Evolutionary conservation across 1,140 invertebrate genomes (phyloP), one percentile per base, ranked within the genome.

Genomic region (Catajapyx aquilonaris): DNA sequence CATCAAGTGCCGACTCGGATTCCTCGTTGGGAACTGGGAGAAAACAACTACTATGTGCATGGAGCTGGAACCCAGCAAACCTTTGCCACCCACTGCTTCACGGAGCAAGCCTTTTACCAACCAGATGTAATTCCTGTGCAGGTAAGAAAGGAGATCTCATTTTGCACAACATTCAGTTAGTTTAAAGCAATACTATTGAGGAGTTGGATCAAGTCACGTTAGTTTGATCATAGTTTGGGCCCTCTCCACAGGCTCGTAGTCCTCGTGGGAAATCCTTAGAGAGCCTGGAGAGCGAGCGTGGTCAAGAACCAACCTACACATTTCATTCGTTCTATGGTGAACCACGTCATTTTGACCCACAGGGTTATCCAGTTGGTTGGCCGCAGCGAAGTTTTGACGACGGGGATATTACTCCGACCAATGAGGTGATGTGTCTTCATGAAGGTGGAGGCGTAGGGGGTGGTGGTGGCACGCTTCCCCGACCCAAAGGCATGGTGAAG

Each of bases 341-440:
- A 7, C 7, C 23, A 13, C 7, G 7, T 13, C 7, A 7, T 13
- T 9, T 13, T 13, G 13, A 7, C 7, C 13, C 23, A 7, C 7
- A 7, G 7, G 23, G 7, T 7, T 28, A 19, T 5, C 41, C 48
- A 1, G 41, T 59, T 13, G 56, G 56, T 15, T 86, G 81, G 76
- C 65, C 83, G 42, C 63, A 66, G 20, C 67, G 80, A 38, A 81
- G 78, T 35, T 86, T 81, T 52, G 83, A 87, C 51, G 81, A 87
- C 51, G 81, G 81, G 15, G 81, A 87, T 54, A 73, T 85, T 31
- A 85, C 81, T 17, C 81, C 81, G 2, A 86, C 81, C 36, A 85
- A 85, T 51, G 81, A 86, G 57, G n/a, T n/a, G n/a, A n/a, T 35
- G 42, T 38, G 43, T 35, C 22, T 45, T 46, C 40, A 45, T 43